Evolutionary conservation across 1,140 invertebrate species (phyloP).

Genomic region (Drosophila asahinai): DNA sequence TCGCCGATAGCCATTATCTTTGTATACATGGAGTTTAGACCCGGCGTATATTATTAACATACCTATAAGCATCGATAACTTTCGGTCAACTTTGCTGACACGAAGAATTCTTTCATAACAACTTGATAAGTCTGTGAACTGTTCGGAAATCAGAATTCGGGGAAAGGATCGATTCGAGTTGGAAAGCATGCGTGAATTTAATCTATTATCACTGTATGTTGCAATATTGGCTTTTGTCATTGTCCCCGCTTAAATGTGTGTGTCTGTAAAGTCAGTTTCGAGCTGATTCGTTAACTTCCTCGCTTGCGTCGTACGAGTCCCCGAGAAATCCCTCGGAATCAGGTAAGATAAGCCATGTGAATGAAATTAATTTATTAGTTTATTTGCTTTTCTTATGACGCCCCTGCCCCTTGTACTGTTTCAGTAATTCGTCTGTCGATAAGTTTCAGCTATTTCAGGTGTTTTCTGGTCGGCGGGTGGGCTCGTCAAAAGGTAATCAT

Average conservation of each 20-base stretch:
- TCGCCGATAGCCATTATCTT: slow-evolving; percentile 42
- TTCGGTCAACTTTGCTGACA: slow-evolving; percentile 22
- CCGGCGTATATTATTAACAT: slow-evolving; percentile 36
- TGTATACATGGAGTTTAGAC: slow-evolving; percentile 45
- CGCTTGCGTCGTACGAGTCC: slow-evolving; percentile 14
- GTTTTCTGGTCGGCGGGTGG: slow-evolving; percentile 7
- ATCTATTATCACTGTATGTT: slow-evolving; percentile 17
- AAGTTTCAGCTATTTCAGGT: slow-evolving; percentile 20
- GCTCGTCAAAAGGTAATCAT: background rate
- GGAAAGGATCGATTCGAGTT: slow-evolving; percentile 1
- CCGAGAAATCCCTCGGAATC: slow-evolving; percentile 5
- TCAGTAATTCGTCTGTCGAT: slow-evolving; percentile 3
- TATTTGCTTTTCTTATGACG: slow-evolving; percentile 3
- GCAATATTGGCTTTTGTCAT: slow-evolving; percentile 35
- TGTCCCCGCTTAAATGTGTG: slow-evolving; percentile 31
- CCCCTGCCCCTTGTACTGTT: background rate
- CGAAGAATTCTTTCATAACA: slow-evolving; percentile 1
- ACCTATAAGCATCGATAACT: slow-evolving; percentile 40
- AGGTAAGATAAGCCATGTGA: slow-evolving; percentile 45
- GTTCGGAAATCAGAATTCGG: background rate
- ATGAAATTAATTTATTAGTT: slow-evolving; percentile 22
- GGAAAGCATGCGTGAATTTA: slow-evolving; percentile 47
- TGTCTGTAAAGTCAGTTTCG: slow-evolving; percentile 27
- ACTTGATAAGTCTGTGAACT: slow-evolving; percentile 21
- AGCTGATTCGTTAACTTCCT: slow-evolving; percentile 5